A percentile compares a stretch with the other conserved stretches of the same genome.
These are phyloP conservation scores for Agrochola lota DNA, from an alignment of 2,888 invertebrate genomes.

Conservation along the genomic window DNA sequence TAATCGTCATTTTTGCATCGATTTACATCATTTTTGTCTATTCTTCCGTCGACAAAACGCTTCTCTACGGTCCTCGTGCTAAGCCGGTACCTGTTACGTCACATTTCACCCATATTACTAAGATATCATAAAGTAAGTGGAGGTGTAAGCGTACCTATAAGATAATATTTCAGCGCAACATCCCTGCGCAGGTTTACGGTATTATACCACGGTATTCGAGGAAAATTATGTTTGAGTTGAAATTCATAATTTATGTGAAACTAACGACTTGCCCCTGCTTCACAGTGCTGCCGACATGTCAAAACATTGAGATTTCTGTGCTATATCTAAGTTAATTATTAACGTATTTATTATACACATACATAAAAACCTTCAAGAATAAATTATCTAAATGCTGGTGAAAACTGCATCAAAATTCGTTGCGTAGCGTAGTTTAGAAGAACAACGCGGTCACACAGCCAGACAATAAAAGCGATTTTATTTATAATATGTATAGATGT, in stretches of 20 bases:
- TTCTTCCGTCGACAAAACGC: no score
- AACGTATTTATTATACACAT: not conserved
- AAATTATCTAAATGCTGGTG: not conserved
- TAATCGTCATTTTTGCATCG: no score
- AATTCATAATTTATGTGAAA: not conserved
- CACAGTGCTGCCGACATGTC: not conserved
- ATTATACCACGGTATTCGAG: not conserved
- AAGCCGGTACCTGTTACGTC: conserved; percentile 78
- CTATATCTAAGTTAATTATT: no score
- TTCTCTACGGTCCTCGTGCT: no score
- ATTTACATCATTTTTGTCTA: no score
- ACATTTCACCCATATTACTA: conserved; percentile 79
- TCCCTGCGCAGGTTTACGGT: not conserved
- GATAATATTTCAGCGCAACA: not conserved
- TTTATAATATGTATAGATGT: no score
- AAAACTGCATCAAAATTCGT: not conserved
- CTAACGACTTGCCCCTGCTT: not conserved
- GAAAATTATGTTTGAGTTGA: not conserved
- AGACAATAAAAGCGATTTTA: not conserved
- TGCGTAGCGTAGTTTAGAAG: not conserved
- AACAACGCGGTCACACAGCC: not conserved
- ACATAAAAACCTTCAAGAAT: not conserved
- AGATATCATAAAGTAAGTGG: conserved; percentile 66
- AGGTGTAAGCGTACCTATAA: not conserved
- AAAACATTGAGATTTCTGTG: not conserved